Evolutionary conservation across 2,888 invertebrate genomes (phyloP), one percentile per base, ranked within the genome.

Genomic region (Polydrusus pterygomalis): DNA sequence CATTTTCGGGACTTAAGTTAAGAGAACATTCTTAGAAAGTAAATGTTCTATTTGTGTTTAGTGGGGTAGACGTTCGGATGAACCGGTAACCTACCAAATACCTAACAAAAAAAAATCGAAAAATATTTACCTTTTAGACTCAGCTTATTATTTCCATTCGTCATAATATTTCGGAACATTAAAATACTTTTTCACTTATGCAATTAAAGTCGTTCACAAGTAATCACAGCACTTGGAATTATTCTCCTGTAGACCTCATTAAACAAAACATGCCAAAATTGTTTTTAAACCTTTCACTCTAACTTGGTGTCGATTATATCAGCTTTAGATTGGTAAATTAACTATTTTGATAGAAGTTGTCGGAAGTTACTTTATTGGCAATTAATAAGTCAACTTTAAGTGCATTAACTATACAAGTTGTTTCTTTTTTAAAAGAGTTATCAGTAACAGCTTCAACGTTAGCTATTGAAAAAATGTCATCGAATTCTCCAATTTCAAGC

Each of bases 81-180:
- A 25, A 3, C 5, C 25, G 25, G 5, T 25, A 25, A 25, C 1
- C 25, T 1, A 25, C 1, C 25, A 25, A 51, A 25, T 20, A 25
- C n/a, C n/a, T n/a, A n/a, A n/a, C n/a, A 7, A 51, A 51, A 51
- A 47, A 47, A 17, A 47, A 1, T 17, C 8, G 17, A 43, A 43
- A 43, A n/a, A 9, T 43, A 43, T n/a, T 20, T 65, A 81, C 80
- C 80, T 80, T 78, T 77, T 38, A 78, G 40, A 25, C 30, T 71
- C 43, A 77, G 30, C 76, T 80, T 82, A 64, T 78, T 80, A 80
- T 81, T 82, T 79, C 84, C 84, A 85, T 85, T 84, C 84, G 85
- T 85, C 85, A 85, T 85, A 84, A 83, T 84, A 75, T 74, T 54
- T 79, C 75, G 58, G 17, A 58, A 60, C 62, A 64, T 75, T 20